Evolutionary conservation across 2,113 vertebrate genomes (phyloP).

Genomic region (Atrichornis clamosus): DNA sequence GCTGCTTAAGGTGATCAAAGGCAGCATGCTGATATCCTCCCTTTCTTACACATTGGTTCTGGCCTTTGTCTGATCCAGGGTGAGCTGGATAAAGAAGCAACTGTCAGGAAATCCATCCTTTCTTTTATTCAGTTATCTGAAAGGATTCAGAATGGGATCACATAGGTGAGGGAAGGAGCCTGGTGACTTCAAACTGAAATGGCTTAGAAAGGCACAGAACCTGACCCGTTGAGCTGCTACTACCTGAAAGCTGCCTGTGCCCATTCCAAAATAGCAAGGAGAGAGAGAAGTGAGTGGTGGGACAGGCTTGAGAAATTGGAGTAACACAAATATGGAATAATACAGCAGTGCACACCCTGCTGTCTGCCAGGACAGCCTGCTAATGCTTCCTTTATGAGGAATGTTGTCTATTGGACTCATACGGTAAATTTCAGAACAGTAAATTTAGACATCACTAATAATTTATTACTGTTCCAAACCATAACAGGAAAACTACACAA

Average conservation of each 20-base stretch:
- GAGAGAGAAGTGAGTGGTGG: not conserved
- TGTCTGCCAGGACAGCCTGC: not conserved
- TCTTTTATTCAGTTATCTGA: not conserved
- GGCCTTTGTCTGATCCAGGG: not conserved
- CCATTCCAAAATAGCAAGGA: not conserved
- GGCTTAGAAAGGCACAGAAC: not conserved
- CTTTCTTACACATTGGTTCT: not conserved
- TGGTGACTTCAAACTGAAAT: not conserved
- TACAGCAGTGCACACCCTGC: not conserved
- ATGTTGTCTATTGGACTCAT: accelerated
- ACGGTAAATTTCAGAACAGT: not conserved
- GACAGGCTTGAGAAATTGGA: not conserved
- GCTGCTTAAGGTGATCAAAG: not conserved
- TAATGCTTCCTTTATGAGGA: not conserved
- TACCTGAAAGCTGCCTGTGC: not conserved
- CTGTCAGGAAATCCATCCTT: accelerated
- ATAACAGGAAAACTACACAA: not conserved
- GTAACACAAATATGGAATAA: not conserved
- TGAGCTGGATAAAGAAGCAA: not conserved
- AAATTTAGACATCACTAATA: not conserved
- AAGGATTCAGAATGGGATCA: not conserved
- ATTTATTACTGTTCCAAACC: not conserved
- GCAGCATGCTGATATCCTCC: not conserved
- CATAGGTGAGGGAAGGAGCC: not conserved
- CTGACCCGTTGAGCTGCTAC: not conserved